Base-by-base conservation (phyloP, 2,113 vertebrate genomes). In the Desmodus rotundus region DNA sequence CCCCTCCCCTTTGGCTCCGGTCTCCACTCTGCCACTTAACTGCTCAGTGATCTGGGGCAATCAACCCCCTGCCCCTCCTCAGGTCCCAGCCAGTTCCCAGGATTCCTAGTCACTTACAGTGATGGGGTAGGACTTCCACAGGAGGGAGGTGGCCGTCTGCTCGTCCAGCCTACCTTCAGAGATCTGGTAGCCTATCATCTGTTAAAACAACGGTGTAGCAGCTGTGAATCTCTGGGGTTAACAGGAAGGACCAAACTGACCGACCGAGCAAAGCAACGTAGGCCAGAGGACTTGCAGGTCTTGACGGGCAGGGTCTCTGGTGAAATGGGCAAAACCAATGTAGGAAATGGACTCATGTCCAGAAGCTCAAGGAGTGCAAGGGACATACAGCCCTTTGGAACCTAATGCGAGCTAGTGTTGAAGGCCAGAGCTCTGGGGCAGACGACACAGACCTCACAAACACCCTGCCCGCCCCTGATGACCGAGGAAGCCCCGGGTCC, bases 151-250 rank as follows among this genome's bases (percentile, higher is more conserved):
- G 38, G 94, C 97, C 0, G 31, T 91, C 20, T 96, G 41, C 87
- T 93, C 74, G 68, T 97, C 97, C 68, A 97, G 22, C 31, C 67
- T 86, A n/a, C 36, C 67, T 83, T 91, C 95, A 2, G 95, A 81
- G 72, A 96, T 10, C 4, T 96, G 93, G 2, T 54, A 96, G 7
- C 94, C 41, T 87, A 97, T 41, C 0, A 97, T 0, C 98, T 98
- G 81, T 63, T 74, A 38, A 88, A 54, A 94, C 56, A 91, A 31
- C 4, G 22, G 47, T 67, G 3, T 31, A 58, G 9, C 3, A 13
- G 41, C 26, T 22, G 43, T 90, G 68, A 92, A 43, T 61, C 28
- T 24, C 12, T 1, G 5, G 15, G 17, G 77, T 45, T 14, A 77
- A 47, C 3, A 38, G 5, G 6, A 81, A 41, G 22, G 54, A 12